Percentiles rank a stretch among this genome's conserved stretches.
Conservation (phyloP, 2,113 vertebrate species). For the Pluvianellus socialis region DNA sequence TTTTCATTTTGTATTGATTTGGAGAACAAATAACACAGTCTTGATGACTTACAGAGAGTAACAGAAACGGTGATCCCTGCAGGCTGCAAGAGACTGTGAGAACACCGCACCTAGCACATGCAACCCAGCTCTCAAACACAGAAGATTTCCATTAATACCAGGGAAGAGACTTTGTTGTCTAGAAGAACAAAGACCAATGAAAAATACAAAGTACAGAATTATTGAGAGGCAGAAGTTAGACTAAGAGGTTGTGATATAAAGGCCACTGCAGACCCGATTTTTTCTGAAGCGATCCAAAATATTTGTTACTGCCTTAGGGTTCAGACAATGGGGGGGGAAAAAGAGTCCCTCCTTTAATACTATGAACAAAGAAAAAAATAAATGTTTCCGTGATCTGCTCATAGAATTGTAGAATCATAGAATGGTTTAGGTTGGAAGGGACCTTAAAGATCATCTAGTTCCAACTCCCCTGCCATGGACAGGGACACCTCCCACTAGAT, state of each 20-base stretch:
- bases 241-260: background rate
- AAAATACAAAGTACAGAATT: background rate
- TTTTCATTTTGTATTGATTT: background rate
- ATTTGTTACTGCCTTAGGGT: background rate
- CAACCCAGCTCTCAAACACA: background rate
- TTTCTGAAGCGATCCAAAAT: background rate
- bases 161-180: background rate
- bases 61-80: background rate
- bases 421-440: too few species aligned
- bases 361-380: background rate
- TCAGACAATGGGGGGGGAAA: background rate
- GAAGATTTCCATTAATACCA: background rate
- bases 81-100: background rate
- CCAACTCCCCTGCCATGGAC: too few species aligned
- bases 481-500: too few species aligned
- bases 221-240: background rate
- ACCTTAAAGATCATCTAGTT: too few species aligned
- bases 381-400: background rate
- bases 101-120: accelerated
- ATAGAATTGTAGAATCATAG: too few species aligned
- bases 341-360: background rate
- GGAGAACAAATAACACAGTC: background rate
- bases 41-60: background rate
- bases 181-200: background rate
- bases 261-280: background rate